Base-by-base conservation (phyloP, 2,888 invertebrate species). In the Sesia apiformis region DNA sequence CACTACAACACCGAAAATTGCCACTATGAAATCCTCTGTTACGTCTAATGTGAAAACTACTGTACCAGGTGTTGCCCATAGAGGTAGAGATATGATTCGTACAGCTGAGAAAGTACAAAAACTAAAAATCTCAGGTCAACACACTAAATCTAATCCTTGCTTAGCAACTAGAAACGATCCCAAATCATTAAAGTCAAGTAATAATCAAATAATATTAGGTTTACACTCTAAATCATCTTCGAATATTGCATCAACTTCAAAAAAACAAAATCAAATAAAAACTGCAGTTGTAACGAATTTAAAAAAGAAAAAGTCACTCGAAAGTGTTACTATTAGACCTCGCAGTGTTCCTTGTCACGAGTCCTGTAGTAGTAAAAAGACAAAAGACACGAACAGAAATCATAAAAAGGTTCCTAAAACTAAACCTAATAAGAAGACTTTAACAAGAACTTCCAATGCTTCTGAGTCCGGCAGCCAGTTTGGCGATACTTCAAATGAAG, bases 91-190 rank as follows among this genome's bases (percentile, higher is more conserved):
- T 62, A 88, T 88, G 88, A 63, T 81, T n/a, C 76, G 89, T 5
- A 89, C 88, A 50, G 80, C 88, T 50, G 88, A 89, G 72, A 88
- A 81, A 71, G 56, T 88, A 6, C 84, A 85, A 64, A 87, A 82
- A 70, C 61, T 78, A 4, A 88, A 84, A 67, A 66, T 74, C 51
- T 73, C 75, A 40, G 84, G 74, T 64, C 53, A 63, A 5, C 74
- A 80, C 55, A 65, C 81, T 3, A 87, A 86, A 63, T 81, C 82
- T 1, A 83, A 74, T 58, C 77, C 81, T 42, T 79, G 77, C 61
- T 67, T 81, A 57, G 63, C 68, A 5, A 57, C 58, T 41, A 80
- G 78, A 63, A 69, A 52, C 54, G 74, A 81, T 4, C 58, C 52
- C 40, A 81, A 74, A 63, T n/a, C 40, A 58, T 4, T 50, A 60